Conservation (phyloP, 2,888 invertebrate genomes). For the Mechanitis mazaeus region DNA sequence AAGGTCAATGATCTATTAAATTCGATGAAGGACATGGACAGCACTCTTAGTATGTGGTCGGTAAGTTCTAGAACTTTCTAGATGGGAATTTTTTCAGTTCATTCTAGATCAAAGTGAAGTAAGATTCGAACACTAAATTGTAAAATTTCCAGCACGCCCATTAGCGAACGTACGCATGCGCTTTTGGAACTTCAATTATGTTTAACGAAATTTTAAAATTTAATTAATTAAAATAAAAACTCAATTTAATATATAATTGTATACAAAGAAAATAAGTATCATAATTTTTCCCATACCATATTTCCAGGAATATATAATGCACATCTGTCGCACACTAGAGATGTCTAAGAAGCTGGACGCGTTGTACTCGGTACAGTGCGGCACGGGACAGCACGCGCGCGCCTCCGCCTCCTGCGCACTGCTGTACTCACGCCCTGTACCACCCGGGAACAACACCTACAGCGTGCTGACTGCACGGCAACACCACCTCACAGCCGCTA, state of each 20-base stretch:
- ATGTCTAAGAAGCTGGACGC: constrained; percentile 80
- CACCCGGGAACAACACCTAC: constrained; percentile 38
- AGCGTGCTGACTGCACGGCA: constrained; percentile 72
- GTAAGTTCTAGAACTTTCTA: constrained; percentile 47
- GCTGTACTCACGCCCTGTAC: constrained; percentile 78
- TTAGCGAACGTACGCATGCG: too few relatives aligned
- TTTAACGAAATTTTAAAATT: too few relatives aligned
- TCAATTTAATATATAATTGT: background rate
- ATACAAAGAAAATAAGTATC: background rate
- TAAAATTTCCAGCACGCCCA: too few relatives aligned
- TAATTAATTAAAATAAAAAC: too few relatives aligned
- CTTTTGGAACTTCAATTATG: too few relatives aligned
- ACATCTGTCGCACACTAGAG: constrained; percentile 83
- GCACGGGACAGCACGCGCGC: constrained; percentile 83
- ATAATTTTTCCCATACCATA: background rate
- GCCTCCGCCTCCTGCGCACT: constrained; percentile 88
- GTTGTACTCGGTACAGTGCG: constrained; percentile 84
- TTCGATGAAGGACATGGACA: constrained; percentile 80
- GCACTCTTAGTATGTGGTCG: constrained; percentile 82
- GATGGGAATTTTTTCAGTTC: background rate
- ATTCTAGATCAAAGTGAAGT: background rate
- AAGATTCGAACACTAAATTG: too few relatives aligned
- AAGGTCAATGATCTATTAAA: constrained; percentile 77
- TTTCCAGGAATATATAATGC: constrained; percentile 78
- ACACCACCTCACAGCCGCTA: constrained; percentile 78